These are phyloP conservation scores for Philhelius pedissequus DNA, from an alignment of 2,888 invertebrate species.

Conservation along the genomic window DNA sequence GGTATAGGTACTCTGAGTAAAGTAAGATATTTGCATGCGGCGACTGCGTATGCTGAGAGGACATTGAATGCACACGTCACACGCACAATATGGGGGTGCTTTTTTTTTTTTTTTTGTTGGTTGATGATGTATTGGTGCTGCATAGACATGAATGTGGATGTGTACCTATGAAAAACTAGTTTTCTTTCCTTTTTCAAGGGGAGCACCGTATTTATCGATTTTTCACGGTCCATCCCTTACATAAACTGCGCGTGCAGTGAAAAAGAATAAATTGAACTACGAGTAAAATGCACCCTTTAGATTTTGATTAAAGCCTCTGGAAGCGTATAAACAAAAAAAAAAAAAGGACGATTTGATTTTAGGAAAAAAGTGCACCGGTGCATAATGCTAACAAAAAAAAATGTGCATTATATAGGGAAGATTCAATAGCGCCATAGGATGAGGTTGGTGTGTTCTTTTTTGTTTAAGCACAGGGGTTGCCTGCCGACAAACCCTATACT, in stretches of 20 bases:
- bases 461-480: slow-evolving; percentile 24
- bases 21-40: slow-evolving; percentile 63
- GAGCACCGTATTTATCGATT: slow-evolving; percentile 61
- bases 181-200: slow-evolving; percentile 35
- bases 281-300: slow-evolving; percentile 43
- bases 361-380: slow-evolving; percentile 46
- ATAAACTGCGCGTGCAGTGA: slow-evolving; percentile 35
- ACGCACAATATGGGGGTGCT: slow-evolving; percentile 62
- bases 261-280: slow-evolving; percentile 16
- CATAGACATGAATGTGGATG: slow-evolving; percentile 30
- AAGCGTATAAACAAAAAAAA: background rate
- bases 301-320: background rate
- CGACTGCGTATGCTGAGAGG: slow-evolving; percentile 62
- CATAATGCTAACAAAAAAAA: background rate
- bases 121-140: slow-evolving; percentile 41
- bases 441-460: background rate
- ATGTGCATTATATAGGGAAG: slow-evolving; percentile 9
- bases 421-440: slow-evolving; percentile 23
- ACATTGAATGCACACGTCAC: slow-evolving; percentile 65
- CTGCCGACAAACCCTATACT: background rate
- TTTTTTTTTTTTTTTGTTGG: too few relatives aligned
- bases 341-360: slow-evolving; percentile 22
- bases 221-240: slow-evolving; percentile 51
- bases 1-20: slow-evolving; percentile 15
- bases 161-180: slow-evolving; percentile 52